Percentiles rank a stretch among this genome's conserved stretches.
These are phyloP conservation scores for Liparis tanakae DNA, from an alignment of 2,797 vertebrate species.

Conservation along the genomic window DNA sequence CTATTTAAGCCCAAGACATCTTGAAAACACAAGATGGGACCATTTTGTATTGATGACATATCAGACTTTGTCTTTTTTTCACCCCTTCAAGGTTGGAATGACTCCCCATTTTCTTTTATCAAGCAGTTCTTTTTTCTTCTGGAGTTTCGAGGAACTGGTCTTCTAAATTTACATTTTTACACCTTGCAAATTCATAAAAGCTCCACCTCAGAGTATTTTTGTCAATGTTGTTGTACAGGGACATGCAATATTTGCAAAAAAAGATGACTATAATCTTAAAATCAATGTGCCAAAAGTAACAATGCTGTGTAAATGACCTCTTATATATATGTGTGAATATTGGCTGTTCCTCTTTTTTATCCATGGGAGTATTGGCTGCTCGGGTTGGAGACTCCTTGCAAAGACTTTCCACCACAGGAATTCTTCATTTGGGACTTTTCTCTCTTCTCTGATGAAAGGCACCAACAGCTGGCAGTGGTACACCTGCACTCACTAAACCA, in stretches of 20 bases:
- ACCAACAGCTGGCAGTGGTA: constrained; percentile 94
- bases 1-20: constrained; percentile 85
- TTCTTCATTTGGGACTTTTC: constrained; percentile 88
- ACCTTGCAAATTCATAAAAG: constrained; percentile 85
- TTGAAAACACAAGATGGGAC: constrained; percentile 96
- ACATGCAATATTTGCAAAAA: constrained; percentile 96
- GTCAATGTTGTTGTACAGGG: constrained; percentile 96
- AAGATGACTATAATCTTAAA: constrained; percentile 83
- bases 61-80: constrained; percentile 83
- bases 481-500: constrained; percentile 90
- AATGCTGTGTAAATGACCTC: constrained; percentile 85
- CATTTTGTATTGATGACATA: constrained; percentile 93
- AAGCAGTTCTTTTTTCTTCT: constrained; percentile 82
- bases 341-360: constrained; percentile 96
- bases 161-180: constrained; percentile 85
- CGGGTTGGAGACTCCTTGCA: constrained; percentile 89
- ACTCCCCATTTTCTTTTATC: constrained; percentile 84
- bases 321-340: constrained; percentile 91
- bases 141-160: constrained; percentile 92
- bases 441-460: constrained; percentile 89
- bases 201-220: constrained; percentile 84
- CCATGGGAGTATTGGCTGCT: constrained; percentile 95
- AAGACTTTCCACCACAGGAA: constrained; percentile 91
- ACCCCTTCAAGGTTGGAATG: constrained; percentile 89
- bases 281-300: constrained; percentile 96